Percentiles rank a stretch among this genome's conserved stretches.
These are phyloP conservation scores for Carapus acus DNA, from an alignment of 2,797 vertebrate genomes.

Conservation along the genomic window DNA sequence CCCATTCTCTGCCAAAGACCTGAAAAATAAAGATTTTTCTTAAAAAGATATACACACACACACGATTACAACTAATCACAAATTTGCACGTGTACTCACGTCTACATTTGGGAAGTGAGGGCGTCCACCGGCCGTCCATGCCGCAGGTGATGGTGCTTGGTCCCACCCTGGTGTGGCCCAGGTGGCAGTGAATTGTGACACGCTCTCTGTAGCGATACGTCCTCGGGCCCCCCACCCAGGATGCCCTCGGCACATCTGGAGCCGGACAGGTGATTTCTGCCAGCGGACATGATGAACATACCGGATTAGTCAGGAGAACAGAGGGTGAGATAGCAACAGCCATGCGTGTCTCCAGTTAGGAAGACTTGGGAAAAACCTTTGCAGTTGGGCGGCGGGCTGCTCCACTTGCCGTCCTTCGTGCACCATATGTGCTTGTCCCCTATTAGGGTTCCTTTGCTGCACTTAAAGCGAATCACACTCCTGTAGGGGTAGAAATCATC, in stretches of 20 bases:
- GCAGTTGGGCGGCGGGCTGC: conserved; percentile 53
- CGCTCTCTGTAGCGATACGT: conserved; percentile 22
- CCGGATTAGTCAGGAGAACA: too few relatives aligned
- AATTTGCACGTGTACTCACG: conserved; percentile 26
- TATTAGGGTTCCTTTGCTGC: conserved; percentile 42
- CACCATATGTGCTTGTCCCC: conserved; percentile 62
- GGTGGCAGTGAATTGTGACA: conserved; percentile 33
- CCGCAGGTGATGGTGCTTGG: conserved; percentile 36
- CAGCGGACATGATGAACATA: not conserved
- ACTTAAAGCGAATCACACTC: conserved; percentile 49
- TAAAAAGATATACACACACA: not conserved
- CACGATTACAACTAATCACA: not conserved
- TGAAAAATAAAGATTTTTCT: too few relatives aligned
- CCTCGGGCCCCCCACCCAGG: conserved; percentile 1
- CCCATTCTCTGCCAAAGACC: too few relatives aligned
- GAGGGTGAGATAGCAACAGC: too few relatives aligned
- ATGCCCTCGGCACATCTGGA: conserved; percentile 38
- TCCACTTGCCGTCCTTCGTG: conserved; percentile 66
- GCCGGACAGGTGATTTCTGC: conserved; percentile 52
- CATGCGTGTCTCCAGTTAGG: too few relatives aligned
- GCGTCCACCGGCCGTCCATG: conserved; percentile 45
- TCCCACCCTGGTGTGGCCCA: conserved; percentile 19
- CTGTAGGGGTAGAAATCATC: conserved; percentile 36
- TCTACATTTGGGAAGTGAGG: conserved; percentile 50
- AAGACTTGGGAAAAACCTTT: conserved; percentile 41